Percentiles rank a stretch among this genome's conserved stretches.
Conservation (phyloP, 1,140 invertebrate genomes). For the Drosophila obscura region DNA sequence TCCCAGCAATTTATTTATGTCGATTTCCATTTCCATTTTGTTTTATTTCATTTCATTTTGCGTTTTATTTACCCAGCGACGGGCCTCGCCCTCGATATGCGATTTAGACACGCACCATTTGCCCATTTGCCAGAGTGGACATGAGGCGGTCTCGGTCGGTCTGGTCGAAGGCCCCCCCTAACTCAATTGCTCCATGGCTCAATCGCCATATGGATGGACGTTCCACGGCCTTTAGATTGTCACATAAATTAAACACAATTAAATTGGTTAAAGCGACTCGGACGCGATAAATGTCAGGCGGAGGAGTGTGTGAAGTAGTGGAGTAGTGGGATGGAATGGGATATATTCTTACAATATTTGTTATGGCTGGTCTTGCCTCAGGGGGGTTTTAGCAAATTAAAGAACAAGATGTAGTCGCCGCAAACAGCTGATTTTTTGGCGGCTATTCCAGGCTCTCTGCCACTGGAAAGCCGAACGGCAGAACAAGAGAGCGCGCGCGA, state of each 20-base stretch:
- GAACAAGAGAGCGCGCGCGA: constrained; percentile 6
- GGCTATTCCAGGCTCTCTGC: constrained; percentile 51
- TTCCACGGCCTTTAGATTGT: constrained; percentile 23
- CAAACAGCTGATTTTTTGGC: constrained; percentile 70
- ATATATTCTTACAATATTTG: constrained; percentile 28
- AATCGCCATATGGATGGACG: constrained; percentile 39
- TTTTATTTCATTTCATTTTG: constrained; percentile 58
- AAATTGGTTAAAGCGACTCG: constrained; percentile 42
- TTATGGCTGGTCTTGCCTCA: constrained; percentile 9
- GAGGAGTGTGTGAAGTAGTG: constrained; percentile 1
- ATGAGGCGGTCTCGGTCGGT: neutral
- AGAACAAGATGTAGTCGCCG: constrained; percentile 4
- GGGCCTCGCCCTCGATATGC: constrained; percentile 57
- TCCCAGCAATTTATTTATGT: constrained; percentile 71
- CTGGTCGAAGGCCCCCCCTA: neutral
- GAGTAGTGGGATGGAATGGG: neutral
- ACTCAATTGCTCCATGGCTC: constrained; percentile 3
- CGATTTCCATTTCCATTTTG: constrained; percentile 55
- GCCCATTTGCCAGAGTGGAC: constrained; percentile 49
- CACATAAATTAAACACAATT: constrained; percentile 64
- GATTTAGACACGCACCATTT: constrained; percentile 76
- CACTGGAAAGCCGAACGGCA: constrained; percentile 23
- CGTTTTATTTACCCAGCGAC: constrained; percentile 57
- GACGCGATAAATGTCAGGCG: constrained; percentile 46
- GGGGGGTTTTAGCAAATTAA: constrained; percentile 11